These are phyloP conservation scores for Odocoileus virginianus DNA, from an alignment of 2,113 vertebrate species.

Conservation along the genomic window DNA sequence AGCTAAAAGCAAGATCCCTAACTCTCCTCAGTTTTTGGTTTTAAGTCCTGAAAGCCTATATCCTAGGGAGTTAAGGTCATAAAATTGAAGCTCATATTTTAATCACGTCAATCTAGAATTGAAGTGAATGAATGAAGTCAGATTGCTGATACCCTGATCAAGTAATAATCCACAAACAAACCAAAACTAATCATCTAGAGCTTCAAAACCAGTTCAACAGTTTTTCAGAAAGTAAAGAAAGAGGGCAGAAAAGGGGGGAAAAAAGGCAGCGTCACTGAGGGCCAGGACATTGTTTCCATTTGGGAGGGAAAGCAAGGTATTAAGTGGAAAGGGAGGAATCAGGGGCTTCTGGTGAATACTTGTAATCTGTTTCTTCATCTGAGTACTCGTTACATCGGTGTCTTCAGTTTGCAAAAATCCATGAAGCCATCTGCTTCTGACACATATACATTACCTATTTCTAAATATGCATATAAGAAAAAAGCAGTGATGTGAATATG, in stretches of 20 bases:
- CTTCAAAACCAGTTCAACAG: background rate
- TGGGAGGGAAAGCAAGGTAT: background rate
- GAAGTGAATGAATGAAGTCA: background rate
- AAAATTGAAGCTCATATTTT: background rate
- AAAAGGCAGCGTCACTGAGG: background rate
- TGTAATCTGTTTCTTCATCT: background rate
- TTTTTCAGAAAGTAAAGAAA: background rate
- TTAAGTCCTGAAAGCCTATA: background rate
- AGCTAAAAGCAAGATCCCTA: background rate
- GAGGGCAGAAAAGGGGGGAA: background rate
- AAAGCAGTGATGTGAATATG: background rate
- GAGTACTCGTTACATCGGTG: background rate
- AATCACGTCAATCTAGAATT: background rate
- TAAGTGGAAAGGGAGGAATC: background rate
- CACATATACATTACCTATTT: background rate
- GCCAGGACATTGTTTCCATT: background rate
- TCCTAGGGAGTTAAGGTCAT: background rate
- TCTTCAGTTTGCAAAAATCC: background rate
- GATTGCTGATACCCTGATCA: background rate
- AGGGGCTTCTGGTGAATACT: background rate
- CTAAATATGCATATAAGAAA: background rate
- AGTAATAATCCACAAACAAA: background rate
- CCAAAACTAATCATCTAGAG: background rate
- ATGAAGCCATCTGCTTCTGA: background rate
- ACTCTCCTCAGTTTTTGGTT: background rate